phyloP scores from a whole-genome alignment of 2,797 vertebrate species.

The Rhinoraja longicauda region DNA sequence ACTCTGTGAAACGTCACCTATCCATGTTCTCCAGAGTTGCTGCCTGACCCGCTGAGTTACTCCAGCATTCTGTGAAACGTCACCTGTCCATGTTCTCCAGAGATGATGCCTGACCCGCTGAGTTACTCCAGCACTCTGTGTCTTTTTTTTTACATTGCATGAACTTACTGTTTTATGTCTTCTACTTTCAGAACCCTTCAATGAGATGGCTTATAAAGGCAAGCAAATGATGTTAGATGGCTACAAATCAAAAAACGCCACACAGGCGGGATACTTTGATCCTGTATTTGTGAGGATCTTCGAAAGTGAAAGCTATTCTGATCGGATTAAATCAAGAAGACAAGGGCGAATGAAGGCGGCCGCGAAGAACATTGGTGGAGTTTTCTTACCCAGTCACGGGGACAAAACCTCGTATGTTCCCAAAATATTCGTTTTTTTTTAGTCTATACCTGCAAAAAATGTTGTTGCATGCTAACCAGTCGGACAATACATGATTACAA shows the following conservation, averaged over 20 bases:
- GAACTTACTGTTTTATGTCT: background rate
- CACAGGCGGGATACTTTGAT: slow-evolving; percentile 77
- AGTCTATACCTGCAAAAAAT: too few species aligned
- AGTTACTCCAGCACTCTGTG: background rate
- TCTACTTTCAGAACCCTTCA: slow-evolving; percentile 68
- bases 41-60: too few species aligned
- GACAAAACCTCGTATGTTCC: slow-evolving; percentile 69
- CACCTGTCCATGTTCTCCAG: too few species aligned
- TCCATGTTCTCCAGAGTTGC: too few species aligned
- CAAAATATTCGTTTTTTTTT: too few species aligned
- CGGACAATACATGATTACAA: too few species aligned
- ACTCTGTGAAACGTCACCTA: too few species aligned
- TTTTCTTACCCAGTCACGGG: slow-evolving; percentile 70
- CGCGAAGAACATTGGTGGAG: slow-evolving; percentile 71
- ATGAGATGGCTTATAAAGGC: slow-evolving; percentile 69
- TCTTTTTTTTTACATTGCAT: background rate
- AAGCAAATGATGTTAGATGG: slow-evolving; percentile 69
- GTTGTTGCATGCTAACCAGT: too few species aligned
- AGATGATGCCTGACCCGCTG: too few species aligned
- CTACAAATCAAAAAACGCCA: slow-evolving; percentile 57
- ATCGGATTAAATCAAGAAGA: slow-evolving; percentile 62
- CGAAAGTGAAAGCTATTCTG: slow-evolving; percentile 66
- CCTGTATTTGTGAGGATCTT: slow-evolving; percentile 67
- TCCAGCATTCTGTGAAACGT: too few species aligned
- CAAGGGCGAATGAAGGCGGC: slow-evolving; percentile 64